These are phyloP conservation scores for Charadrius vociferus DNA, from an alignment of 2,113 vertebrate species.

Conservation along the genomic window DNA sequence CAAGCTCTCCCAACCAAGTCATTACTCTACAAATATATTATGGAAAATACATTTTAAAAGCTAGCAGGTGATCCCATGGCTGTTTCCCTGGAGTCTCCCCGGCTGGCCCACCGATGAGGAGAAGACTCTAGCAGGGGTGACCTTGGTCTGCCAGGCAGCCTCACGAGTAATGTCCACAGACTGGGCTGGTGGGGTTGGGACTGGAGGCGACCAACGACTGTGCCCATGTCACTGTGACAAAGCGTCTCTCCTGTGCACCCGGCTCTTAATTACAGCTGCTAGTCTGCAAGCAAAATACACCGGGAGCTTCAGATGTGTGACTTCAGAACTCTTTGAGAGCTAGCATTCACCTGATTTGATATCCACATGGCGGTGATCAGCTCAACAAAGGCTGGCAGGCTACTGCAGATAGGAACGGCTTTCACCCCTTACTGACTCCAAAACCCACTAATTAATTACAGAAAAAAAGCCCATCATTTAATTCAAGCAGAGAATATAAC, in stretches of 20 bases:
- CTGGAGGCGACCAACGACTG: accelerated
- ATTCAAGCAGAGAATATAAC: constrained; percentile 22
- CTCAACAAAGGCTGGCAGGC: background rate
- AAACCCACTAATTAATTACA: background rate
- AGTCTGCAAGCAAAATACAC: background rate
- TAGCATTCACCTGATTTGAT: background rate
- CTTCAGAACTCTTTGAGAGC: background rate
- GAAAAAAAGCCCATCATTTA: background rate
- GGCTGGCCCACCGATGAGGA: accelerated
- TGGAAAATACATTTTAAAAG: background rate
- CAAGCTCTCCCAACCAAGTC: background rate
- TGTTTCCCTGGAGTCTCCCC: background rate
- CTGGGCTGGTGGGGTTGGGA: accelerated
- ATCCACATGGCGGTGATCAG: background rate
- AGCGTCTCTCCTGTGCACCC: background rate
- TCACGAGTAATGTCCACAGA: background rate
- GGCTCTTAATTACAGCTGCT: background rate
- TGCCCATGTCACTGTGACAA: accelerated
- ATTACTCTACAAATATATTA: background rate
- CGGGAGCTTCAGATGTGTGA: background rate
- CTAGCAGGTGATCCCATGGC: background rate
- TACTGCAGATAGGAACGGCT: background rate
- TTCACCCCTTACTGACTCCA: background rate
- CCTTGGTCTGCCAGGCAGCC: background rate
- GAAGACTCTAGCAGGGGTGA: background rate